Evolutionary conservation across 1,140 invertebrate species (phyloP), one percentile per base, ranked within the genome.

Genomic region (Halyomorpha halys): DNA sequence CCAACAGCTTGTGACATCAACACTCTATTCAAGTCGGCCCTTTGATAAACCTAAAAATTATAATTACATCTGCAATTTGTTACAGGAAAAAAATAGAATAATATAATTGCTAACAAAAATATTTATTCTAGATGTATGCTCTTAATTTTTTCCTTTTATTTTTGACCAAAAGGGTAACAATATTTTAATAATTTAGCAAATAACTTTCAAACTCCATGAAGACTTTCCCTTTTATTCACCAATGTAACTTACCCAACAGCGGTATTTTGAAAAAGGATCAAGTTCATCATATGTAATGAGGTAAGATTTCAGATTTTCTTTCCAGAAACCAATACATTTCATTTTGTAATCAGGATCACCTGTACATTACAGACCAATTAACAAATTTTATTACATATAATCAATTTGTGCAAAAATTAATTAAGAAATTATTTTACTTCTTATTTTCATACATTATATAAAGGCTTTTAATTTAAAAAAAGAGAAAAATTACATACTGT

Each of bases 241-340:
- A 39, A 19, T 13, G 14, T 51, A 64, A 73, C 72, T 71, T 71
- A 84, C 94, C 95, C 95, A 98, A 74, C 95, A 98, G 69, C 94
- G 83, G 75, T 97, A 98, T 75, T 87, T 92, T 16, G 92, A 96
- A 69, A 93, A 90, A 0, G 95, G 89, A 81, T 98, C 95, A 67
- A 97, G 78, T 72, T 94, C 91, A 74, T 98, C 94, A 74, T 91
- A 97, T 0, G 96, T 98, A 65, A 98, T 92, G 2, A 98, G 75
- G 77, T 97, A 98, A 0, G 94, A 98, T 74, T 91, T 94, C 0
- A 97, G 80, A 82, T 98, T 97, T 74, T 98, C 96, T 75, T 97
- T 96, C 91, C 93, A 98, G 75, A 85, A 98, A 2, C 94, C 96
- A 70, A 98, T 94, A 74, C 96, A 98, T 73, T 94, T 93, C 85